phyloP scores from a whole-genome alignment of 2,113 vertebrate species.

The Pygoscelis antarcticus region DNA sequence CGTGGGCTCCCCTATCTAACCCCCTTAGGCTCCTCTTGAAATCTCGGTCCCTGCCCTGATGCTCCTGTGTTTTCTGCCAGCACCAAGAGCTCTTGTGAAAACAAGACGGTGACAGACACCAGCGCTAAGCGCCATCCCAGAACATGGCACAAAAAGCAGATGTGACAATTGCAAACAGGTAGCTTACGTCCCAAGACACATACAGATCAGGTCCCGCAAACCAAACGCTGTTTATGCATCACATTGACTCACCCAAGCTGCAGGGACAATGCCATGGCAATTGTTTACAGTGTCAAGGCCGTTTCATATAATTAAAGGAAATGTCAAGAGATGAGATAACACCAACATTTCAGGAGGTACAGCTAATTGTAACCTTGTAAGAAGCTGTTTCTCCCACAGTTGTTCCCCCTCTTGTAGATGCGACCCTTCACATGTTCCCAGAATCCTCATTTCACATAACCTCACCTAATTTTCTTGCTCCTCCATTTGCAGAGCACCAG shows the following conservation, averaged over 20 bases:
- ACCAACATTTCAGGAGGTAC: not conserved
- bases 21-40: not conserved
- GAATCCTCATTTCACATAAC: not conserved
- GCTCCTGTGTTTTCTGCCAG: not conserved
- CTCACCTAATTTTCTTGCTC: not conserved
- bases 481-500: not conserved
- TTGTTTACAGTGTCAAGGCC: constrained; percentile 44
- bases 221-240: not conserved
- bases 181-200: not conserved
- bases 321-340: constrained; percentile 40
- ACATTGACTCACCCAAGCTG: not conserved
- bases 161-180: not conserved
- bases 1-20: not conserved
- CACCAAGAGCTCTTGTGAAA: not conserved
- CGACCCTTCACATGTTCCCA: not conserved
- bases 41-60: not conserved
- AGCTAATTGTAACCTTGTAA: not conserved
- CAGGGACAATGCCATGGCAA: constrained; percentile 36
- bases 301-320: constrained; percentile 47
- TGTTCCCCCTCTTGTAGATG: not conserved
- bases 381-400: not conserved
- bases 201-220: not conserved
- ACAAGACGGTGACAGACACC: accelerated
- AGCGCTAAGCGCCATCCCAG: not conserved
- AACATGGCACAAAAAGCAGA: not conserved